These are phyloP conservation scores for Phortica okadai DNA, from an alignment of 2,888 invertebrate species.

Conservation along the genomic window DNA sequence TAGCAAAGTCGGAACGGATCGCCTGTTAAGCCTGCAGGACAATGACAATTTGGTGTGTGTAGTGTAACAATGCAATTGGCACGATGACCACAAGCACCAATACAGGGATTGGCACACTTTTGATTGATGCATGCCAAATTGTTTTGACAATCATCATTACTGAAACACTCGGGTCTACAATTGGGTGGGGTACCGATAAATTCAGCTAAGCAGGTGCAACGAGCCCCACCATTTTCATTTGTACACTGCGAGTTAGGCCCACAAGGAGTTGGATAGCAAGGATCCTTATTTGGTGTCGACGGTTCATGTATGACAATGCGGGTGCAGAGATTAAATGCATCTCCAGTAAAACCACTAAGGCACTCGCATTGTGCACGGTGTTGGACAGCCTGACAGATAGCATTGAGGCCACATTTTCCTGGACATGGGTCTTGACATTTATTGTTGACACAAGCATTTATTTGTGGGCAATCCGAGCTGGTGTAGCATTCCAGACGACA, in stretches of 20 bases:
- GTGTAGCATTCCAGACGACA: slow-evolving; percentile 85
- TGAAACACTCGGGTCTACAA: slow-evolving; percentile 84
- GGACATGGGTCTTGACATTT: slow-evolving; percentile 87
- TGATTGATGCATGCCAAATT: slow-evolving; percentile 83
- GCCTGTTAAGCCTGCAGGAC: slow-evolving; percentile 81
- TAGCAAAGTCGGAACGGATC: slow-evolving; percentile 85
- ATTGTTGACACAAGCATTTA: slow-evolving; percentile 83
- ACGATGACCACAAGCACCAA: slow-evolving; percentile 86
- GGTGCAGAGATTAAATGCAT: slow-evolving; percentile 83
- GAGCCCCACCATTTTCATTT: slow-evolving; percentile 80
- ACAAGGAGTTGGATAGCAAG: slow-evolving; percentile 87
- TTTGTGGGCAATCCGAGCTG: slow-evolving; percentile 83
- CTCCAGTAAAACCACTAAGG: slow-evolving; percentile 82
- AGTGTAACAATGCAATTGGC: slow-evolving; percentile 86
- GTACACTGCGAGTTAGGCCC: slow-evolving; percentile 86
- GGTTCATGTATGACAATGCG: slow-evolving; percentile 68
- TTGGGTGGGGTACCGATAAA: slow-evolving; percentile 85
- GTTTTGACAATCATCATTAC: slow-evolving; percentile 83
- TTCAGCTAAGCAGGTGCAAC: slow-evolving; percentile 83
- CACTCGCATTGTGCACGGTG: slow-evolving; percentile 89
- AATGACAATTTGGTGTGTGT: slow-evolving; percentile 86
- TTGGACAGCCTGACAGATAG: slow-evolving; percentile 85
- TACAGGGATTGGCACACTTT: slow-evolving; percentile 86
- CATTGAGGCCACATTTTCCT: slow-evolving; percentile 84
- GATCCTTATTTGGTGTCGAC: slow-evolving; percentile 72